Evolutionary conservation across 2,113 vertebrate genomes (phyloP).

Genomic region (Petroica traversi): DNA sequence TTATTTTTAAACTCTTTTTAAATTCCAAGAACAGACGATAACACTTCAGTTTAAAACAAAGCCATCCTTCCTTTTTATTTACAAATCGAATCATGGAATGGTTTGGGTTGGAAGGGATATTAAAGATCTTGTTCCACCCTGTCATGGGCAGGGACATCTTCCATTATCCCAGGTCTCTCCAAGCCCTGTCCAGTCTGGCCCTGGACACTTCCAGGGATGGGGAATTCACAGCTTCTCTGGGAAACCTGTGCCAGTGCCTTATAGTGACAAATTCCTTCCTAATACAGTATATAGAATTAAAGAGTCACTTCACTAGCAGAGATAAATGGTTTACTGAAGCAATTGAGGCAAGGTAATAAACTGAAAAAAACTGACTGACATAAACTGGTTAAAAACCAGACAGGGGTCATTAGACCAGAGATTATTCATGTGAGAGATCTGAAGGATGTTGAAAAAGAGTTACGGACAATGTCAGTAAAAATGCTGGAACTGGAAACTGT

Average conservation of each 20-base stretch:
- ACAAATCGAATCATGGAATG: not conserved
- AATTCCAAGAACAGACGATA: not conserved
- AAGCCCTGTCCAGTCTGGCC: rapidly evolving
- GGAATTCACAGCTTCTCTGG: not conserved
- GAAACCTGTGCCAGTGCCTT: not conserved
- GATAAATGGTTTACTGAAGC: not conserved
- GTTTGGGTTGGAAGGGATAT: not conserved
- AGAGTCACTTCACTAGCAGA: not conserved
- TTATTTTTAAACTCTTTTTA: constrained; percentile 11
- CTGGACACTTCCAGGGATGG: not conserved
- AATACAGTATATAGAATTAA: not conserved
- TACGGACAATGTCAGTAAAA: not conserved
- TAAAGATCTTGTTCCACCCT: not conserved
- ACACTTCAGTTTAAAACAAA: not conserved
- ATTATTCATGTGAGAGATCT: not conserved
- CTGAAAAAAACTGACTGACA: not conserved
- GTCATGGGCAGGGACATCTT: not conserved
- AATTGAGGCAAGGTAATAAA: not conserved
- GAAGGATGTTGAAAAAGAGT: not conserved
- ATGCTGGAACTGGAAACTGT: not conserved
- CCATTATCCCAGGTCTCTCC: not conserved
- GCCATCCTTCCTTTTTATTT: not conserved
- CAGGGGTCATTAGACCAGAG: not conserved
- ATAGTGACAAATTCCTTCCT: not conserved
- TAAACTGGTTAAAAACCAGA: not conserved